phyloP scores from a whole-genome alignment of 2,113 vertebrate genomes.

The Arvicanthis niloticus region DNA sequence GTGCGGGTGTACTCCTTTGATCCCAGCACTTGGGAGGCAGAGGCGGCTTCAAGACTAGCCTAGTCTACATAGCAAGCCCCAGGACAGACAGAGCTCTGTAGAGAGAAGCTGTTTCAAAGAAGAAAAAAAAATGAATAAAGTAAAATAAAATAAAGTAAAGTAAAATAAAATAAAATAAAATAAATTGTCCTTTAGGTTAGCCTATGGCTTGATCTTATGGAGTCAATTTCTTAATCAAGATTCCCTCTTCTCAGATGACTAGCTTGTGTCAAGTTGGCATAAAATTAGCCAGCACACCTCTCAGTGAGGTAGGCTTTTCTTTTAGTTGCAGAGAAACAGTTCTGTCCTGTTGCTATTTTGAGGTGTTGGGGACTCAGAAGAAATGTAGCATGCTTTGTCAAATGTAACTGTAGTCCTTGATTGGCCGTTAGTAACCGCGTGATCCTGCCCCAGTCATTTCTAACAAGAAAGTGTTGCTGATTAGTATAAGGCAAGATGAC shows the following conservation, averaged over 20 bases:
- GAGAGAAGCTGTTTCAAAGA: background rate
- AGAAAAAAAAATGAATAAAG: background rate
- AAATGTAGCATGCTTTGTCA: constrained; percentile 27
- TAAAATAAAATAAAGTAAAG: background rate
- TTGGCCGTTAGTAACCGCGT: background rate
- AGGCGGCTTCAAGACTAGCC: background rate
- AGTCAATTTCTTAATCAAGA: background rate
- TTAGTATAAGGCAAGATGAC: no score
- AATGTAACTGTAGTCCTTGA: background rate
- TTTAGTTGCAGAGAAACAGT: constrained; percentile 14
- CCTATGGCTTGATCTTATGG: background rate
- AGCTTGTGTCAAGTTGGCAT: background rate
- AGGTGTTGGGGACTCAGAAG: background rate
- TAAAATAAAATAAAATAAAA: background rate
- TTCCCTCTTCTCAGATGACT: background rate
- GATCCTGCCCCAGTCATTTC: background rate
- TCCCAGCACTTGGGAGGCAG: background rate
- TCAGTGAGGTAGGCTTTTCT: background rate
- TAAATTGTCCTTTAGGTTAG: background rate
- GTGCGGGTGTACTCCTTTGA: background rate
- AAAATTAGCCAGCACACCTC: background rate
- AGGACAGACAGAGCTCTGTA: background rate
- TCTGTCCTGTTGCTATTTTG: background rate
- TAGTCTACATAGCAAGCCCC: background rate
- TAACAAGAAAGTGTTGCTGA: background rate